Conservation (phyloP, 2,888 invertebrate species). For the Helicoverpa assulta region DNA sequence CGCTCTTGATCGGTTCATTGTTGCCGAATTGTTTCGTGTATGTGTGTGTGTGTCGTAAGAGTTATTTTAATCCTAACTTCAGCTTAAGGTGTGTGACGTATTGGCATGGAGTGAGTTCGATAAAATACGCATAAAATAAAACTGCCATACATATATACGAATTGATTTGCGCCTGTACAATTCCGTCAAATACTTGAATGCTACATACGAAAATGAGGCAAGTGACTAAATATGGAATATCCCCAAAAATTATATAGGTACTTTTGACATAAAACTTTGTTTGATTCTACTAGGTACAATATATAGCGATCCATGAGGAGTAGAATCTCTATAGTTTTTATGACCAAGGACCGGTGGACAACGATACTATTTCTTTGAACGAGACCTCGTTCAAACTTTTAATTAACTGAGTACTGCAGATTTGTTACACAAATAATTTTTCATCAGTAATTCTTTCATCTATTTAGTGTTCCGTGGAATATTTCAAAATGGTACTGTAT, state of each 20-base stretch:
- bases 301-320: slow-evolving; percentile 52
- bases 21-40: slow-evolving; percentile 60
- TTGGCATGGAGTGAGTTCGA: slow-evolving; percentile 12
- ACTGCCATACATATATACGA: slow-evolving; percentile 20
- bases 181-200: neutral
- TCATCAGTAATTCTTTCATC: slow-evolving; percentile 9
- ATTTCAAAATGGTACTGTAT: slow-evolving; percentile 8
- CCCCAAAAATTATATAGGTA: too few relatives aligned
- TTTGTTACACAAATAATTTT: slow-evolving; percentile 55
- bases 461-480: slow-evolving; percentile 16
- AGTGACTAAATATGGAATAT: too few relatives aligned
- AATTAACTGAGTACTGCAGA: slow-evolving; percentile 66
- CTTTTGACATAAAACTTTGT: slow-evolving; percentile 46
- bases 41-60: slow-evolving; percentile 42
- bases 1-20: slow-evolving; percentile 58
- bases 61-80: slow-evolving; percentile 59
- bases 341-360: slow-evolving; percentile 59
- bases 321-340: slow-evolving; percentile 55
- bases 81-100: slow-evolving; percentile 35
- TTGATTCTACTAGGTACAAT: slow-evolving; percentile 29
- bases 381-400: slow-evolving; percentile 70
- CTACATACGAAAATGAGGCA: neutral
- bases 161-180: slow-evolving; percentile 3
- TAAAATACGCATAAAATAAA: slow-evolving; percentile 16
- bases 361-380: slow-evolving; percentile 65